A percentile compares a stretch with the other conserved stretches of the same genome.
These are phyloP conservation scores for Corythornis cristatus DNA, from an alignment of 2,113 vertebrate genomes.

Conservation along the genomic window DNA sequence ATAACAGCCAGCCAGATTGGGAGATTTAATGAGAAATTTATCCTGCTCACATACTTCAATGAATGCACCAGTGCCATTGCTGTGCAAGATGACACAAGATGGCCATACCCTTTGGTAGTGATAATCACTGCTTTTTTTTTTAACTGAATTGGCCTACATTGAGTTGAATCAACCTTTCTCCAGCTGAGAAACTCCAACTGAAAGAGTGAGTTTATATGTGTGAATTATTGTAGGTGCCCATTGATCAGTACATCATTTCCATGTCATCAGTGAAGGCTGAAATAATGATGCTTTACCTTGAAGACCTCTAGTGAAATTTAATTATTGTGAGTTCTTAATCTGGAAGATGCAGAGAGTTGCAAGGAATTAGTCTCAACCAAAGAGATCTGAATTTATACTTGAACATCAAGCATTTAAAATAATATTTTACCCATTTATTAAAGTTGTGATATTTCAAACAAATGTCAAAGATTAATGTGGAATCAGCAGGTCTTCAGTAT, in stretches of 20 bases:
- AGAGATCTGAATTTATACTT: not conserved
- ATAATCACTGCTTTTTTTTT: not conserved
- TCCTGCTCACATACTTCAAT: not conserved
- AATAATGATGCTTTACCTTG: not conserved
- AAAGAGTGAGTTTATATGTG: not conserved
- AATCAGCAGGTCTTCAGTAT: not conserved
- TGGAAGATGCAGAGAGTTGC: not conserved
- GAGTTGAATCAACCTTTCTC: not conserved
- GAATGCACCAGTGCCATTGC: not conserved
- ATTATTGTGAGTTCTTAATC: not conserved
- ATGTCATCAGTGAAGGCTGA: not conserved
- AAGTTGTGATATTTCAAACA: not conserved
- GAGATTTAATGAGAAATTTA: not conserved
- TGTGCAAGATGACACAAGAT: not conserved
- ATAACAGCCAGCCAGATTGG: not conserved
- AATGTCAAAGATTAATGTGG: not conserved
- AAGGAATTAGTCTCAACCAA: not conserved
- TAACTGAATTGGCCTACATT: not conserved
- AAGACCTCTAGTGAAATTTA: not conserved
- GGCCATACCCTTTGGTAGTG: not conserved
- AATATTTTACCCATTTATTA: not conserved
- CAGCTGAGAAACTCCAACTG: not conserved
- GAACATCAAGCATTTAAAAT: not conserved
- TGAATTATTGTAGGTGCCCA: not conserved
- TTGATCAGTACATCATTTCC: not conserved